These are phyloP conservation scores for Pseudorhiza aurosa DNA, from an alignment of 30 jellyfish, hydroid and myxozoan genomes.

Conservation along the genomic window DNA sequence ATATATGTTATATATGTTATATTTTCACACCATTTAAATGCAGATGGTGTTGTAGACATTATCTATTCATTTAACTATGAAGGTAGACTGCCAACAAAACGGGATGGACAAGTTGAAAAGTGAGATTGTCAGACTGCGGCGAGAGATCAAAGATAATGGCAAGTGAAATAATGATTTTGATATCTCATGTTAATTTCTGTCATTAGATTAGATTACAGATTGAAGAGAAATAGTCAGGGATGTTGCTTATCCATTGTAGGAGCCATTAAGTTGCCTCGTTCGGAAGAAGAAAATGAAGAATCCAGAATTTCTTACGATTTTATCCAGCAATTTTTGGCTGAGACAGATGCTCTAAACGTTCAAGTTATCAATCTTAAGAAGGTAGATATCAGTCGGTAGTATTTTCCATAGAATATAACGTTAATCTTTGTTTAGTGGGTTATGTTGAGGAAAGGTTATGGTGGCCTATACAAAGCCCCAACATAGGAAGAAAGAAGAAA, in stretches of 20 bases:
- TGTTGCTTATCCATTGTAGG: neutral
- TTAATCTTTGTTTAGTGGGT: neutral
- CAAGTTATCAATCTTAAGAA: slow-evolving; percentile 5
- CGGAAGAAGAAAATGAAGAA: slow-evolving; percentile 2
- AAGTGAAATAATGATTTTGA: neutral
- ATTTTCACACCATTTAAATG: too few relatives aligned
- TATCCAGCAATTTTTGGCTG: slow-evolving; percentile 28
- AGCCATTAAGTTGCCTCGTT: neutral
- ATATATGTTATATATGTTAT: too few relatives aligned
- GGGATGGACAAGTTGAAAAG: slow-evolving; percentile 12
- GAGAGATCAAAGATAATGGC: slow-evolving; percentile 3
- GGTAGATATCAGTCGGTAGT: neutral
- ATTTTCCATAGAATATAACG: neutral
- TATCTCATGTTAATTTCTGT: neutral
- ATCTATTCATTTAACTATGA: too few relatives aligned
- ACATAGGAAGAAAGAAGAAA: too few relatives aligned
- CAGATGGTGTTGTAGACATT: too few relatives aligned
- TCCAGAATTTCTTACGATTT: slow-evolving; percentile 24
- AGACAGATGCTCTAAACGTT: slow-evolving; percentile 3
- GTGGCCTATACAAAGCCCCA: too few relatives aligned
- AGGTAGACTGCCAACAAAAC: slow-evolving; percentile 44
- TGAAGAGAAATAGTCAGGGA: too few relatives aligned
- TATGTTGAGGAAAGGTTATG: too few relatives aligned
- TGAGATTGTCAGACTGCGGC: slow-evolving; percentile 15
- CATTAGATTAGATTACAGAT: neutral